phyloP scores from a whole-genome alignment of 2,113 vertebrate species.

The Oriolus oriolus region DNA sequence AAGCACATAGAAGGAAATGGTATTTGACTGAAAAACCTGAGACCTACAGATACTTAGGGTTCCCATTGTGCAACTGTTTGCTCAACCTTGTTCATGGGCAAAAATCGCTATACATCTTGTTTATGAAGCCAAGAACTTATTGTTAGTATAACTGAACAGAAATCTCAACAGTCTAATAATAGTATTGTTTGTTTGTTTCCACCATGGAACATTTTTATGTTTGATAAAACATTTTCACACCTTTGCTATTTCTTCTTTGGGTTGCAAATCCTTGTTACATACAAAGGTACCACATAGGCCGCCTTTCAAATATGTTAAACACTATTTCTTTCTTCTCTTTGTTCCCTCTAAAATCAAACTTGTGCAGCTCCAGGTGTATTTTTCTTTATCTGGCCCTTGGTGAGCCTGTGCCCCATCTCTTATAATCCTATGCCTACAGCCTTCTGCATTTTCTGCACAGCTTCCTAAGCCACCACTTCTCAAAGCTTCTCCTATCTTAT shows the following conservation, averaged over 20 bases:
- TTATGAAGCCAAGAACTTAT: not conserved
- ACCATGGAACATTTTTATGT: not conserved
- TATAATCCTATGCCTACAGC: not conserved
- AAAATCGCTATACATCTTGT: not conserved
- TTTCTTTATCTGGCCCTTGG: not conserved
- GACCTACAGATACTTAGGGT: not conserved
- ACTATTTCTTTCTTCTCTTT: not conserved
- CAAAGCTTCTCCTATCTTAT: not conserved
- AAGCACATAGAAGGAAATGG: not conserved
- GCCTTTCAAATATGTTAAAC: not conserved
- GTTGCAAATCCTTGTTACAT: not conserved
- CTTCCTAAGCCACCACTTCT: not conserved
- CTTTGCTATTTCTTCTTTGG: not conserved
- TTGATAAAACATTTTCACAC: not conserved
- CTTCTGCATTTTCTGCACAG: not conserved
- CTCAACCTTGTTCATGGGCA: not conserved
- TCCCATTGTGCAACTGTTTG: not conserved
- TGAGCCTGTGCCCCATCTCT: not conserved
- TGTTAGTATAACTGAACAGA: not conserved
- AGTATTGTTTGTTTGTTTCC: not conserved
- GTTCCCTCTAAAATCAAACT: not conserved
- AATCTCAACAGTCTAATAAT: not conserved
- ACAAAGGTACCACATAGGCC: not conserved
- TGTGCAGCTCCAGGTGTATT: not conserved
- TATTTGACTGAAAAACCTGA: not conserved